Conservation (phyloP, 2,797 vertebrate genomes). For the Acomys russatus region DNA sequence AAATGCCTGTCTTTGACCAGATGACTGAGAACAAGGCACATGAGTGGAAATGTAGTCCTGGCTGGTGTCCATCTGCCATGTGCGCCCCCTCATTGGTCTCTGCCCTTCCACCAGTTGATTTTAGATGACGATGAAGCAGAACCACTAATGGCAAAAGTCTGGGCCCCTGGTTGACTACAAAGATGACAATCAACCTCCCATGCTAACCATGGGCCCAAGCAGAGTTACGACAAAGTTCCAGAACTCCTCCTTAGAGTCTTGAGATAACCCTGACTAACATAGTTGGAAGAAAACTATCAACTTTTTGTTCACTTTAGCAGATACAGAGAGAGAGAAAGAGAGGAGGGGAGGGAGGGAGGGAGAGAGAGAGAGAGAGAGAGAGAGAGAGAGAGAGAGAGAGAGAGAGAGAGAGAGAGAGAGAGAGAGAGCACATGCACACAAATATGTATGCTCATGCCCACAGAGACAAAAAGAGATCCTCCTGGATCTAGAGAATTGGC, state of each 20-base stretch:
- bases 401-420: neutral
- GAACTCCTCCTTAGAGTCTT: neutral
- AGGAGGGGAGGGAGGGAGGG: neutral
- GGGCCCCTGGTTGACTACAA: neutral
- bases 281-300: constrained; percentile 20
- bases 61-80: neutral
- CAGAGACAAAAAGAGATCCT: neutral
- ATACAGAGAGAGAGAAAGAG: neutral
- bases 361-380: neutral
- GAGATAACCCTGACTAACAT: neutral
- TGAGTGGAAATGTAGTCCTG: neutral
- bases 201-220: neutral
- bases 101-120: neutral
- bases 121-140: neutral
- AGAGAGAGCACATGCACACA: neutral
- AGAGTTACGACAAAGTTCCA: neutral
- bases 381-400: neutral
- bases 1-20: neutral
- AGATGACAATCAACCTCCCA: neutral
- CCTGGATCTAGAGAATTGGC: neutral
- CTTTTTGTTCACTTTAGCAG: neutral
- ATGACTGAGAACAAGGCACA: neutral
- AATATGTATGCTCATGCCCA: neutral
- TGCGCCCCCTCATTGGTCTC: neutral
- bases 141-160: neutral